Conservation (phyloP, 1,140 invertebrate genomes). For the Drosophila malerkotliana region DNA sequence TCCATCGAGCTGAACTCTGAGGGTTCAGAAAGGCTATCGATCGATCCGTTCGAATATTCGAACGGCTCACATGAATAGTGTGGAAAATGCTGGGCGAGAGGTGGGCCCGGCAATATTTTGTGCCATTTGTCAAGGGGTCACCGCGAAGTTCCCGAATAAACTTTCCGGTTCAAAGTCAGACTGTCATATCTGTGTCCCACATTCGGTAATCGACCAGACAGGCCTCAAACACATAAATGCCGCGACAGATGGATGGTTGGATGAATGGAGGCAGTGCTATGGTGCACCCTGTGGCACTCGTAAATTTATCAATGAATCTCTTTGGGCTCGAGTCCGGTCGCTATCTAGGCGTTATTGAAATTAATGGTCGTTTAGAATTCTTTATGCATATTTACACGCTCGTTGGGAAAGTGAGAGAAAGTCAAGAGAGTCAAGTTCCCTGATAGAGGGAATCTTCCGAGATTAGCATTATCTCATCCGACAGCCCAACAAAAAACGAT, state of each 20-base stretch:
- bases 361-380: slow-evolving; percentile 42
- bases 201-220: slow-evolving; percentile 9
- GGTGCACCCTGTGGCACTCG: slow-evolving; percentile 49
- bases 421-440: neutral
- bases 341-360: slow-evolving; percentile 38
- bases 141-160: slow-evolving; percentile 39
- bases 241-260: neutral
- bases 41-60: slow-evolving; percentile 23
- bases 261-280: slow-evolving; percentile 44
- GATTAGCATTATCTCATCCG: slow-evolving; percentile 44
- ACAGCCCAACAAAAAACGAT: neutral
- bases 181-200: slow-evolving; percentile 39
- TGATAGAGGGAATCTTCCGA: slow-evolving; percentile 34
- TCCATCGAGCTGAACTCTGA: slow-evolving; percentile 52
- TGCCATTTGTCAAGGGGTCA: slow-evolving; percentile 56
- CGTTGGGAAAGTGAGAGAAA: slow-evolving; percentile 20
- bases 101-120: slow-evolving; percentile 8
- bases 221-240: neutral
- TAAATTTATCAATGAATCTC: slow-evolving; percentile 58
- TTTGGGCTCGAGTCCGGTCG: neutral
- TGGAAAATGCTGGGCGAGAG: slow-evolving; percentile 25
- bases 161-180: slow-evolving; percentile 36
- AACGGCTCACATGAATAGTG: slow-evolving; percentile 34
- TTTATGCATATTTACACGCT: slow-evolving; percentile 37
- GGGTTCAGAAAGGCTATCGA: slow-evolving; percentile 71